These are phyloP conservation scores for Conus betulinus DNA, from an alignment of 1,140 invertebrate species.

Conservation along the genomic window DNA sequence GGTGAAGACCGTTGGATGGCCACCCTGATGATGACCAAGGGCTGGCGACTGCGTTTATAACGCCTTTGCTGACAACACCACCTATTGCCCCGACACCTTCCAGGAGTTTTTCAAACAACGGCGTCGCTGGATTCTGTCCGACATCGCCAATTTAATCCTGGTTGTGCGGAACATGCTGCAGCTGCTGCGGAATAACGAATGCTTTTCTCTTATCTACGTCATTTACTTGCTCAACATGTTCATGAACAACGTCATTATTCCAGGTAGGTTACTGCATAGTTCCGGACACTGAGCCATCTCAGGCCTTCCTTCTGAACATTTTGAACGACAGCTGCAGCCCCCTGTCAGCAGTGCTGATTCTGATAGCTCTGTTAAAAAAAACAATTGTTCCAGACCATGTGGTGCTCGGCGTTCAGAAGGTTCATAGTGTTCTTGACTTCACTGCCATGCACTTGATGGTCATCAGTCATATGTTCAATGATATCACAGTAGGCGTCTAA, in stretches of 20 bases:
- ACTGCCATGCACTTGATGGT: no score
- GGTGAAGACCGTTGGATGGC: slow-evolving; percentile 62
- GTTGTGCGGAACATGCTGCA: slow-evolving; percentile 77
- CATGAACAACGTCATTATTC: slow-evolving; percentile 58
- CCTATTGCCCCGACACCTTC: slow-evolving; percentile 58
- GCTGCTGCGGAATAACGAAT: slow-evolving; percentile 78
- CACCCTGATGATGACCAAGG: slow-evolving; percentile 59
- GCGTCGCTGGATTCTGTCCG: slow-evolving; percentile 80
- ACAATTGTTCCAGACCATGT: no score
- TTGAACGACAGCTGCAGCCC: no score
- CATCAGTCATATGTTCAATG: no score
- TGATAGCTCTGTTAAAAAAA: no score
- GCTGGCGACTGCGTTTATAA: slow-evolving; percentile 56
- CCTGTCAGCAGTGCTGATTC: no score
- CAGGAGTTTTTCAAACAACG: slow-evolving; percentile 59
- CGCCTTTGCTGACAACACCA: slow-evolving; percentile 57
- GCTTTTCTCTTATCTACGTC: slow-evolving; percentile 79
- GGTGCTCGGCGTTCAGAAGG: no score
- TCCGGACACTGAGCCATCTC: no score
- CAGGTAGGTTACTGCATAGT: slow-evolving; percentile 21
- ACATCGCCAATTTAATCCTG: slow-evolving; percentile 81
- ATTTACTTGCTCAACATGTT: slow-evolving; percentile 68
- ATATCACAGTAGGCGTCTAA: no score
- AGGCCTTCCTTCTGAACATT: no score
- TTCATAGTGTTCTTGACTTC: no score